These are phyloP conservation scores for Crotalus horridus DNA, from an alignment of 2,113 vertebrate species.

Conservation along the genomic window DNA sequence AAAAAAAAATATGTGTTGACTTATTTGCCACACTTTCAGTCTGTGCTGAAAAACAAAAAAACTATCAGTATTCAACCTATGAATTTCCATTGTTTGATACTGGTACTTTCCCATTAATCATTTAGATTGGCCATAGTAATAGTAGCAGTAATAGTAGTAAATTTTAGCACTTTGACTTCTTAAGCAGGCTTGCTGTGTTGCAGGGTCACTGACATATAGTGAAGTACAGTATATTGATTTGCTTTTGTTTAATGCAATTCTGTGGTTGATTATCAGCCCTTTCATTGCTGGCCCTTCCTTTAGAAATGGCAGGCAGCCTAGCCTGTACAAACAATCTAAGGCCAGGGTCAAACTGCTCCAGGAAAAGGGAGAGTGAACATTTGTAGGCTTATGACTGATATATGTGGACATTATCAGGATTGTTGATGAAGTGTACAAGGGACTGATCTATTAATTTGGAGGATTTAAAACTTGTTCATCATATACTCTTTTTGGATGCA, in stretches of 20 bases:
- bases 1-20: neutral
- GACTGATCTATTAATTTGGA: neutral
- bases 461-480: neutral
- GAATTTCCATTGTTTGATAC: neutral
- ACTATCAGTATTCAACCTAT: neutral
- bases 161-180: conserved; percentile 24
- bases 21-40: neutral
- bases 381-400: neutral
- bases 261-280: conserved; percentile 38
- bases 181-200: conserved; percentile 25
- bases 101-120: neutral
- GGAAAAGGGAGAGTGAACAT: conserved; percentile 2
- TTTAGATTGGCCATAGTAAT: neutral
- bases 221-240: conserved; percentile 26
- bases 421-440: neutral
- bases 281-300: conserved; percentile 38
- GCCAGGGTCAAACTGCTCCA: conserved; percentile 22
- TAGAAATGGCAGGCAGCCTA: conserved; percentile 32
- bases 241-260: conserved; percentile 39
- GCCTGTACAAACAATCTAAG: conserved; percentile 12
- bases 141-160: neutral
- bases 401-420: neutral
- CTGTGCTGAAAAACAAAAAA: neutral
- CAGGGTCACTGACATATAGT: conserved; percentile 21
- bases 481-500: neutral